Base-by-base conservation (phyloP, 2,888 invertebrate species). In the Erebia aethiops region DNA sequence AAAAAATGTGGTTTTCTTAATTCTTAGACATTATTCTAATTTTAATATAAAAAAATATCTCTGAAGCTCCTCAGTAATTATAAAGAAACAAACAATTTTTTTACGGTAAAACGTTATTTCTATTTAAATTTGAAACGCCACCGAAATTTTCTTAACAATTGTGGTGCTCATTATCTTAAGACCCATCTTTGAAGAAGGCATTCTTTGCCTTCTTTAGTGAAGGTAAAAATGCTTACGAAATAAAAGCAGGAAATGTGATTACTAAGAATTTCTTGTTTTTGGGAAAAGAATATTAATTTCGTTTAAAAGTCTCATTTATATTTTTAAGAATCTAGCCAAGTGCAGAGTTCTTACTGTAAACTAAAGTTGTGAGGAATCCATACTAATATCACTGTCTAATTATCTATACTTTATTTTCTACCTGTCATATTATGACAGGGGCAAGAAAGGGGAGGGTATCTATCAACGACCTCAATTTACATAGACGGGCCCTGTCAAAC, bases 81-180 rank as follows among this genome's bases (percentile, higher is more conserved):
- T 64, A 52, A 64, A 41, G 35, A 52, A 64, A 52, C 61, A 46
- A 41, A 13, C 18, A 46, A 26, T 8, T 11, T 46, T 62, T 62
- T 62, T 4, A 18, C 11, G 1, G 16, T 43, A n/a, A 35, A 61
- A 58, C 43, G 46, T 13, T 18, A 16, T 43, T 46, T 71, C 35
- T 46, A 57, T 21, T 67, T 54, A 57, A 67, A 72, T 63, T 67
- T 60, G 63, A 18, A 57, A 71, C 41, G 51, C 62, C 67, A 18
- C 51, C 46, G 60, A 67, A 70, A 67, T 64, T 67, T 64, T 49
- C 64, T 58, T 61, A 57, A 66, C 65, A 72, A 72, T 70, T 63
- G 67, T 54, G 52, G 66, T 67, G 60, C 57, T 72, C 70, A 72
- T 72, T 72, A 70, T 63, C 67, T 70, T 72, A 72, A 72, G 66